Evolutionary conservation across 2,888 invertebrate species (phyloP).

Genomic region (Ligdia adustata): DNA sequence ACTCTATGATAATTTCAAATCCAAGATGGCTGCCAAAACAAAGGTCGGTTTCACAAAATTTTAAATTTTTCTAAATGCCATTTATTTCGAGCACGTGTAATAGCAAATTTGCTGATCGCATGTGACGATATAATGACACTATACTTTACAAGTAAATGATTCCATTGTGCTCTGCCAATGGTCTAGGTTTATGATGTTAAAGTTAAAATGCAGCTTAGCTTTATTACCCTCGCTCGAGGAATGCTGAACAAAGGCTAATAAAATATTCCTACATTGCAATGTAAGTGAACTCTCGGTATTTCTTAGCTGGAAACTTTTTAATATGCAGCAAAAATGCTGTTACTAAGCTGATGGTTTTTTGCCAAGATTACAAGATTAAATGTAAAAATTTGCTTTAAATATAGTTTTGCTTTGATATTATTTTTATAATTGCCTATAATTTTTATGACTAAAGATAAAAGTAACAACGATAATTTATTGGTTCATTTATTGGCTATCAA

Average conservation of each 20-base stretch:
- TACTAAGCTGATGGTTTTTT: conserved; percentile 20
- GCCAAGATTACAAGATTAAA: conserved; percentile 17
- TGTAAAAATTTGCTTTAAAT: neutral
- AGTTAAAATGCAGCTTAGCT: conserved; percentile 18
- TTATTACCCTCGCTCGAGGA: conserved; percentile 19
- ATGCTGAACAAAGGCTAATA: conserved; percentile 35
- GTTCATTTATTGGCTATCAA: conserved; percentile 22
- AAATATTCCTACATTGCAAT: conserved; percentile 26
- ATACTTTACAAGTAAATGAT: conserved; percentile 8
- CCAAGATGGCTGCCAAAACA: no score
- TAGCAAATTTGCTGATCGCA: no score
- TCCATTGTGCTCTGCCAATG: conserved; percentile 6
- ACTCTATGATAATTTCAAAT: no score
- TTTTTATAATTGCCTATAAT: neutral
- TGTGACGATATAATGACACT: neutral
- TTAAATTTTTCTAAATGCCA: no score
- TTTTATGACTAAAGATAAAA: conserved; percentile 9
- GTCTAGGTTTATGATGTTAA: conserved; percentile 9
- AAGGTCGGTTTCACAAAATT: no score
- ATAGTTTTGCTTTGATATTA: neutral
- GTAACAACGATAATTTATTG: conserved; percentile 11
- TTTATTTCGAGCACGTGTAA: no score
- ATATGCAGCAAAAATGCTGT: conserved; percentile 20
- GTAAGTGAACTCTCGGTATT: conserved; percentile 24
- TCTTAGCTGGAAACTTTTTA: conserved; percentile 22